Conservation (phyloP, 1,140 invertebrate genomes). For the Asobara japonica region DNA sequence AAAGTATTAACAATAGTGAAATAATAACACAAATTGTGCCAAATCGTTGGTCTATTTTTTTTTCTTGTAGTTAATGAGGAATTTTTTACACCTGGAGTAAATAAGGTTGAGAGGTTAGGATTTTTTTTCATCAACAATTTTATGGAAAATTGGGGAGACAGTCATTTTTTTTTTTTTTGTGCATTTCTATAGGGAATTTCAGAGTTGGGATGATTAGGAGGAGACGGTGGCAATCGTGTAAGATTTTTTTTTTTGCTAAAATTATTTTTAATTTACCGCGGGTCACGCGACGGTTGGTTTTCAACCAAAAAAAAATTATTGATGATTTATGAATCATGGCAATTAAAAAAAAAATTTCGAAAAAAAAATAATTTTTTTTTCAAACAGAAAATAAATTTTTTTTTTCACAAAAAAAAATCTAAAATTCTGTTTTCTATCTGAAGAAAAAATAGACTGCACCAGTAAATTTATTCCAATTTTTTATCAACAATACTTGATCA, state of each 20-base stretch:
- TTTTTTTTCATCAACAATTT: background rate
- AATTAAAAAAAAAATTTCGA: too few species aligned
- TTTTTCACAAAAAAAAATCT: too few species aligned
- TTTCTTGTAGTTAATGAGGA: background rate
- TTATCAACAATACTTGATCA: conserved; percentile 33
- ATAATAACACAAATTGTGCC: background rate
- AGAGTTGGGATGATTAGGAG: background rate
- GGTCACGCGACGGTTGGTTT: conserved; percentile 11
- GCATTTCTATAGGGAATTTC: background rate
- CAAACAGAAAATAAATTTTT: too few species aligned
- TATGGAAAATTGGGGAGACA: background rate
- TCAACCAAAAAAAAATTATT: background rate
- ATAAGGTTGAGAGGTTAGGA: background rate
- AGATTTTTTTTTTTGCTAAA: background rate
- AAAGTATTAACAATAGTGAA: background rate
- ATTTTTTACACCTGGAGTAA: background rate
- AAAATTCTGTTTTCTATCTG: background rate
- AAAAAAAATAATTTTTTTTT: background rate
- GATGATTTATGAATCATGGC: too few species aligned
- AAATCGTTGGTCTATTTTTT: too few species aligned
- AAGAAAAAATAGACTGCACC: too few species aligned
- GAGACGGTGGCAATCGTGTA: conserved; percentile 21
- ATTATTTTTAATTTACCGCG: background rate
- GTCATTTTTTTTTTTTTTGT: background rate
- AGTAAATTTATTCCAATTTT: too few species aligned